A percentile compares a stretch with the other conserved stretches of the same genome.
phyloP scores from a whole-genome alignment of 2,888 invertebrate species.

The Calameuta filiformis region DNA sequence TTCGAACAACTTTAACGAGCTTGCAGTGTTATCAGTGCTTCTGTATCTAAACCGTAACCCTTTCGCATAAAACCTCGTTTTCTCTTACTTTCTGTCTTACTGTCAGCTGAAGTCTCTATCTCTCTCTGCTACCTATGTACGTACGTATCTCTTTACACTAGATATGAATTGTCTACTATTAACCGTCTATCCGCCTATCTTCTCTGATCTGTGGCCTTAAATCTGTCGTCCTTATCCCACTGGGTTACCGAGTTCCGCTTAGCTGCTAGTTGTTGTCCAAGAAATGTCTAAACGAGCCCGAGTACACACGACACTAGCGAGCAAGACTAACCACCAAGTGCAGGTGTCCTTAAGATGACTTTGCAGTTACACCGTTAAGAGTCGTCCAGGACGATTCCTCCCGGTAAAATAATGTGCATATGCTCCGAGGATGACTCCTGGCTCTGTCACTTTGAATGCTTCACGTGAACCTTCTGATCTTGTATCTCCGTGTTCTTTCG shows the following conservation, averaged over 20 bases:
- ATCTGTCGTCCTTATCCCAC: slow-evolving; percentile 1
- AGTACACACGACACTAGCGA: not conserved
- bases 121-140: slow-evolving; percentile 57
- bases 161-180: not conserved
- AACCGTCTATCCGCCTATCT: not conserved
- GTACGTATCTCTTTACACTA: slow-evolving; percentile 45
- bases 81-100: slow-evolving; percentile 46
- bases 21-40: not conserved
- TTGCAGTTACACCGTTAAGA: not conserved
- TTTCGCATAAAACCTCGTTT: not conserved
- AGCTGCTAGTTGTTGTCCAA: not conserved
- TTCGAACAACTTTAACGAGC: not conserved
- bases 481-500: not conserved
- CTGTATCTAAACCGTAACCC: not conserved
- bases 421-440: not conserved
- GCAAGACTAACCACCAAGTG: not conserved
- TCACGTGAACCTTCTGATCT: not conserved
- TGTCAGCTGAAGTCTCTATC: slow-evolving; percentile 55
- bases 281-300: not conserved
- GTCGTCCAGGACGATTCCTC: not conserved
- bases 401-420: not conserved
- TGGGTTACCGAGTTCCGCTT: not conserved
- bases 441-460: not conserved
- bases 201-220: not conserved
- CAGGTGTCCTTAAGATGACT: not conserved